Percentiles rank a stretch among this genome's conserved stretches.
These are phyloP conservation scores for Phyto melanocephala DNA, from an alignment of 2,888 invertebrate species.

Conservation along the genomic window DNA sequence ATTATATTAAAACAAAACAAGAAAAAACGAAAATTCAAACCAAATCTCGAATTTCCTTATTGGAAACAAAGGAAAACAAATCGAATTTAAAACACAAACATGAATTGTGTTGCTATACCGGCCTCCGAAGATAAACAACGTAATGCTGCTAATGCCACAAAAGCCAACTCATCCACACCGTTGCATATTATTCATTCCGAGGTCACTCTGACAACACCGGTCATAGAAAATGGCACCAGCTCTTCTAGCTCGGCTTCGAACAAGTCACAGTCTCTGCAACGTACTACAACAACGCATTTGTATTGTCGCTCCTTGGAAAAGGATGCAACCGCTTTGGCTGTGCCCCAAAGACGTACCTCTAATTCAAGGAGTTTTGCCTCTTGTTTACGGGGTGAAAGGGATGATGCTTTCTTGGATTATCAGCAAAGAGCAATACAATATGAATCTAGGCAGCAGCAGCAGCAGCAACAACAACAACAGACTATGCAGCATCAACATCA, in stretches of 20 bases:
- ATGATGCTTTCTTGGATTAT: slow-evolving; percentile 75
- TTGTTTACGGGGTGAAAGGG: slow-evolving; percentile 78
- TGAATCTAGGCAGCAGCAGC: slow-evolving; percentile 63
- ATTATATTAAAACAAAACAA: slow-evolving; percentile 58
- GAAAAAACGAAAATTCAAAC: slow-evolving; percentile 24
- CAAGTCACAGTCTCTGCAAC: slow-evolving; percentile 71
- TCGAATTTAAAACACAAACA: slow-evolving; percentile 61
- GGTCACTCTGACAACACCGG: slow-evolving; percentile 66
- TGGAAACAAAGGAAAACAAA: too few species aligned
- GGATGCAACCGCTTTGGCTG: slow-evolving; percentile 65
- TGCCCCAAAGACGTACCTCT: slow-evolving; percentile 73
- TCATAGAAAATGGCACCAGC: slow-evolving; percentile 46
- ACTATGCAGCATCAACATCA: background rate
- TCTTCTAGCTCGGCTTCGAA: slow-evolving; percentile 39
- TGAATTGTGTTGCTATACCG: slow-evolving; percentile 78
- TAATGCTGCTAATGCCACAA: slow-evolving; percentile 28
- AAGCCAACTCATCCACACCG: slow-evolving; percentile 56
- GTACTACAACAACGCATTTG: slow-evolving; percentile 69
- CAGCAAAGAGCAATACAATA: slow-evolving; percentile 66
- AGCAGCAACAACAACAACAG: slow-evolving; percentile 23
- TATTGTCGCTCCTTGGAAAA: slow-evolving; percentile 73
- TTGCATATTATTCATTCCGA: slow-evolving; percentile 68
- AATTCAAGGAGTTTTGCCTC: slow-evolving; percentile 77
- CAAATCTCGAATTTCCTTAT: slow-evolving; percentile 24
- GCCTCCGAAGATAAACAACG: slow-evolving; percentile 72